Evolutionary conservation across 2,113 vertebrate species (phyloP).

Genomic region (Menura novaehollandiae): DNA sequence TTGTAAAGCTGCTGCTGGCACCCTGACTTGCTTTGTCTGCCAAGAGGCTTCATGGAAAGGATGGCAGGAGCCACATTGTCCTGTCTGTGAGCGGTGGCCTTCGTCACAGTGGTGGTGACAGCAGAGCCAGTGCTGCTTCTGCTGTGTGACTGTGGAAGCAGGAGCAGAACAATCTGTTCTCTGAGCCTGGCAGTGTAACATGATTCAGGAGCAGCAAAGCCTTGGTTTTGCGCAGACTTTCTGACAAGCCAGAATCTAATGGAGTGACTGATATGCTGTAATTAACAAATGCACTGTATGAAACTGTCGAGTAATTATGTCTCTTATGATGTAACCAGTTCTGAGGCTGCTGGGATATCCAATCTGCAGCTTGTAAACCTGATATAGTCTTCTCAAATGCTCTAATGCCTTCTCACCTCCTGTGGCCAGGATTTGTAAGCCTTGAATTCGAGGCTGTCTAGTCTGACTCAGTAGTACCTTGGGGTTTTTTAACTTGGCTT

Average conservation of each 20-base stretch:
- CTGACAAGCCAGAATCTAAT: neutral
- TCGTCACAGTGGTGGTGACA: neutral
- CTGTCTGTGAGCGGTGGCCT: neutral
- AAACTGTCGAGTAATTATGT: neutral
- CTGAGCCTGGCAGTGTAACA: neutral
- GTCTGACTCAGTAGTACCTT: neutral
- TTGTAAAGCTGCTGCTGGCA: neutral
- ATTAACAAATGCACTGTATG: neutral
- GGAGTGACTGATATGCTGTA: accelerated
- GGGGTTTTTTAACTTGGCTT: neutral
- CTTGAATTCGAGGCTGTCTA: neutral
- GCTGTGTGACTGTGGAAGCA: neutral
- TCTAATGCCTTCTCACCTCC: neutral
- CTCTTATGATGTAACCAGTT: neutral
- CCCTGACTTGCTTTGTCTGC: neutral
- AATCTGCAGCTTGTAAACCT: neutral
- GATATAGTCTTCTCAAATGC: neutral
- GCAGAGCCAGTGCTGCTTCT: neutral
- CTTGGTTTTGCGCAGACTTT: neutral
- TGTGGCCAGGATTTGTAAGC: neutral
- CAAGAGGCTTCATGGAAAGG: neutral
- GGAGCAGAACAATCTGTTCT: neutral
- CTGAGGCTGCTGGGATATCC: neutral
- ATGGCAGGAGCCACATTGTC: conserved; percentile 20
- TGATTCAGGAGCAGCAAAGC: neutral